These are phyloP conservation scores for Oeneis ivallda DNA, from an alignment of 2,888 invertebrate genomes.

Conservation along the genomic window DNA sequence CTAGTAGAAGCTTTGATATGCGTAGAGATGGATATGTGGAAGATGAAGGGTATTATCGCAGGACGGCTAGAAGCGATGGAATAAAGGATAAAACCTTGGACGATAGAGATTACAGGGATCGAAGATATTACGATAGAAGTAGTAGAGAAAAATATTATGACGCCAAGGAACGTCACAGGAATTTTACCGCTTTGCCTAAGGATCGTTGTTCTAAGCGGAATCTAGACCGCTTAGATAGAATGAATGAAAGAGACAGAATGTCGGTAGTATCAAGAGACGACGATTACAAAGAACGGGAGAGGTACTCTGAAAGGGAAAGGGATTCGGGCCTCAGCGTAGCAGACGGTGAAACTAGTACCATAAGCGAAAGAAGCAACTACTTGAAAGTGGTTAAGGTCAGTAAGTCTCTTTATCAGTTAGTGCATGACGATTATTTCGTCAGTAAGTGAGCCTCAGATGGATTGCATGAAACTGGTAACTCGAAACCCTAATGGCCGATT, in stretches of 20 bases:
- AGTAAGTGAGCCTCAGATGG: too few relatives aligned
- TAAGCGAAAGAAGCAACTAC: slow-evolving; percentile 69
- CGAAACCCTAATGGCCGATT: too few relatives aligned
- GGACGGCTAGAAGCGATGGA: slow-evolving; percentile 58
- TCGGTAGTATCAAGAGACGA: slow-evolving; percentile 66
- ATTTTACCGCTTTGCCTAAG: slow-evolving; percentile 47
- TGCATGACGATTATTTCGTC: neutral
- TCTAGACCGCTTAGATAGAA: slow-evolving; percentile 59
- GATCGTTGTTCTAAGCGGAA: slow-evolving; percentile 53
- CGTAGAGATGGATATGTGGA: slow-evolving; percentile 54
- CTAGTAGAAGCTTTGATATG: slow-evolving; percentile 66
- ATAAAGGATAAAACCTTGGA: slow-evolving; percentile 54
- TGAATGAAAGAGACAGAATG: slow-evolving; percentile 49
- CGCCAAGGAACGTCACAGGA: slow-evolving; percentile 47
- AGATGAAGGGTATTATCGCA: slow-evolving; percentile 51
- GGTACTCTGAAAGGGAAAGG: slow-evolving; percentile 65
- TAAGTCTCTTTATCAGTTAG: slow-evolving; percentile 3
- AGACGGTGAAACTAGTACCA: slow-evolving; percentile 67
- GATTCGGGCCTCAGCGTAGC: slow-evolving; percentile 72
- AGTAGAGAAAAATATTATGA: slow-evolving; percentile 54
- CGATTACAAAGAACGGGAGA: slow-evolving; percentile 58
- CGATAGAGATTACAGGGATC: slow-evolving; percentile 44
- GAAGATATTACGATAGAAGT: slow-evolving; percentile 48
- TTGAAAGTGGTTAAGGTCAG: slow-evolving; percentile 68
- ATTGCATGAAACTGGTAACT: too few relatives aligned